Evolutionary conservation across 2,797 vertebrate species (phyloP).

Genomic region (Halcyon chelicuti): DNA sequence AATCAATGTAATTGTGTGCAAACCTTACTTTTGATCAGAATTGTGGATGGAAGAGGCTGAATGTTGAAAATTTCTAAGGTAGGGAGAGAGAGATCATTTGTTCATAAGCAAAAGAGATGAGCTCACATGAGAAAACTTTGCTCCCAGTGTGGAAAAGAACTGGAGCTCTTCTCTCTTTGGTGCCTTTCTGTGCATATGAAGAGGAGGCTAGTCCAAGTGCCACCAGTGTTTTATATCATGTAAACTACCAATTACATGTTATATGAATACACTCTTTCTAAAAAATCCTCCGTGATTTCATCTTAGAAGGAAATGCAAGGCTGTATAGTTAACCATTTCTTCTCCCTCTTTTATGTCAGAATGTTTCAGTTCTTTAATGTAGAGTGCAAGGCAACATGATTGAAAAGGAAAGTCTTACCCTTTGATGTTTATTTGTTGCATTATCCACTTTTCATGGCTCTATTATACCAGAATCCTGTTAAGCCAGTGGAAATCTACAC

Average conservation of each 20-base stretch:
- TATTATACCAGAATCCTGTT: conserved; percentile 45
- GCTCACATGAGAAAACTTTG: neutral
- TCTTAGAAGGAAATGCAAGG: neutral
- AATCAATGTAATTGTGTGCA: neutral
- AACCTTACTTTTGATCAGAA: neutral
- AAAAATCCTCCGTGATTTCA: neutral
- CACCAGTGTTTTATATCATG: neutral
- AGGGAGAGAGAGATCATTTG: neutral
- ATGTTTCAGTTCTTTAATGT: neutral
- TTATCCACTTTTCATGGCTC: conserved; percentile 43
- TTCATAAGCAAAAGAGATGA: neutral
- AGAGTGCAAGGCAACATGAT: neutral
- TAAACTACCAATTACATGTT: neutral
- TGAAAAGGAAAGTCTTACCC: conserved; percentile 4
- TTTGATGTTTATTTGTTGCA: conserved; percentile 57
- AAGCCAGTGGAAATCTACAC: conserved; percentile 26
- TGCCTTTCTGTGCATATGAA: fast-evolving
- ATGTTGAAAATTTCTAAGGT: neutral
- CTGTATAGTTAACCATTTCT: neutral
- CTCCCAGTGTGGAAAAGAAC: neutral
- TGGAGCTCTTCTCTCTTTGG: neutral
- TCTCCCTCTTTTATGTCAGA: neutral
- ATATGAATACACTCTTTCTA: neutral
- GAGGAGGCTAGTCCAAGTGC: neutral
- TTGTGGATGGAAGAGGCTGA: neutral